These are phyloP conservation scores for Gyps fulvus DNA, from an alignment of 2,113 vertebrate genomes.

Conservation along the genomic window DNA sequence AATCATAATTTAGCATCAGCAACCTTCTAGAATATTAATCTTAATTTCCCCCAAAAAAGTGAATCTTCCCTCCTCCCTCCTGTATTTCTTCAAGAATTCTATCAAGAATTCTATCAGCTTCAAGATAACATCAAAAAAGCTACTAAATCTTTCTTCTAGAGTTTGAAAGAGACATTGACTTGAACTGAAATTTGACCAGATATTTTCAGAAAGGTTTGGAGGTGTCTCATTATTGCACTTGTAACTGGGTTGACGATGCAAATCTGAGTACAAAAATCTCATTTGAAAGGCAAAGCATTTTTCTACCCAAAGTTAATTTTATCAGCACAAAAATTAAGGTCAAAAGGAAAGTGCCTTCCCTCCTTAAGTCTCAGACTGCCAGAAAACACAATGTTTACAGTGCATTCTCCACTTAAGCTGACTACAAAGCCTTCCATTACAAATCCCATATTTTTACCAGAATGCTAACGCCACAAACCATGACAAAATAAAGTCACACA, in stretches of 20 bases:
- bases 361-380: not conserved
- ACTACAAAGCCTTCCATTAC: not conserved
- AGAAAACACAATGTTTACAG: not conserved
- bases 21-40: not conserved
- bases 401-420: not conserved
- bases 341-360: not conserved
- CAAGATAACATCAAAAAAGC: not conserved
- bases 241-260: not conserved
- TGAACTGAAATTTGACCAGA: not conserved
- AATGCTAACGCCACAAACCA: not conserved
- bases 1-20: not conserved
- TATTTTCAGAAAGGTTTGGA: not conserved
- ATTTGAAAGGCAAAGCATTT: slow-evolving; percentile 1
- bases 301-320: not conserved
- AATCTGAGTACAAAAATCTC: not conserved
- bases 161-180: not conserved
- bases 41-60: not conserved
- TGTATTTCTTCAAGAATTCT: not conserved
- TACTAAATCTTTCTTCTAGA: not conserved
- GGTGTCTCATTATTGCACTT: not conserved
- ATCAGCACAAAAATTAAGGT: not conserved
- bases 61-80: not conserved
- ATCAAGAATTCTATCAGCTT: not conserved
- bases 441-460: not conserved
- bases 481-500: not conserved